These are phyloP conservation scores for Teleogryllus oceanicus DNA, from an alignment of 2,888 invertebrate species.

Conservation along the genomic window DNA sequence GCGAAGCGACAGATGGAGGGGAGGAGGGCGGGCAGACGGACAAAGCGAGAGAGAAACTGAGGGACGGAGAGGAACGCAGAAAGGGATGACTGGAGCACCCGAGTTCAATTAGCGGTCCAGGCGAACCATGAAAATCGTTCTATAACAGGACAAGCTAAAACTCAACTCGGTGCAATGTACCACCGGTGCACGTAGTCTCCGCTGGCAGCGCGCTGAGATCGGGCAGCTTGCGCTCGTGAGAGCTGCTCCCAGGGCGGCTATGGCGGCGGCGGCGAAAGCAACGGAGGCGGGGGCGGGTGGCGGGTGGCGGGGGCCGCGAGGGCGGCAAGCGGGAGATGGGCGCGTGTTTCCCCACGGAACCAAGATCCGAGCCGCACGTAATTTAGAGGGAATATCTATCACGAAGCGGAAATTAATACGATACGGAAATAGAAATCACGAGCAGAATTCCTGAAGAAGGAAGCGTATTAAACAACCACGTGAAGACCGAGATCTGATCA, in stretches of 20 bases:
- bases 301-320: too few species aligned
- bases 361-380: background rate
- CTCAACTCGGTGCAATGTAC: conserved; percentile 8
- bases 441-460: too few species aligned
- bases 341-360: too few species aligned
- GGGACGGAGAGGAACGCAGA: conserved; percentile 7
- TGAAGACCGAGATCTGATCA: too few species aligned
- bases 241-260: too few species aligned
- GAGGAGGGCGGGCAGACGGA: background rate
- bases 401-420: conserved; percentile 18
- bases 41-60: conserved; percentile 10
- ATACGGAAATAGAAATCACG: background rate
- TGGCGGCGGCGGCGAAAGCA: background rate
- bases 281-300: background rate
- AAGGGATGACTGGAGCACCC: conserved; percentile 23
- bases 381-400: background rate
- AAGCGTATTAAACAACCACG: too few species aligned
- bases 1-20: background rate
- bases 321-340: too few species aligned
- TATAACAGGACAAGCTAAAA: conserved; percentile 25
- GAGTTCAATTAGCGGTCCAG: conserved; percentile 34
- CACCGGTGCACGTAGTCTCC: background rate
- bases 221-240: background rate
- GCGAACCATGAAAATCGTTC: conserved; percentile 34
- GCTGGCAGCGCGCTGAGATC: background rate